A percentile compares a stretch with the other conserved stretches of the same genome.
phyloP scores from a whole-genome alignment of 1,140 invertebrate genomes.

The Caerostris darwini region DNA sequence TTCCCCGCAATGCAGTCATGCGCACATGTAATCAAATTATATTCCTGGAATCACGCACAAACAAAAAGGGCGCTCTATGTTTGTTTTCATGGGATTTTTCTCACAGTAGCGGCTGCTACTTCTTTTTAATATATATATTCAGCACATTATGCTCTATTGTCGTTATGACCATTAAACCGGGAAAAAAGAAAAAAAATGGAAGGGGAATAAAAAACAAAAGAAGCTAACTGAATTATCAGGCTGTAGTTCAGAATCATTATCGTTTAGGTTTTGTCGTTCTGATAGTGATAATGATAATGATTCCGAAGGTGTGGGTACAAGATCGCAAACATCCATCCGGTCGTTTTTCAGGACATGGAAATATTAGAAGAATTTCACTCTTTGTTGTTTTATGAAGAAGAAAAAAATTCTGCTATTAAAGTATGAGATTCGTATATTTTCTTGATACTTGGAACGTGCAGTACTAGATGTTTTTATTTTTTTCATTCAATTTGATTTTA shows the following conservation, averaged over 20 bases:
- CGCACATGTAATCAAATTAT: constrained; percentile 56
- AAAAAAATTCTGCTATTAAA: too few species aligned
- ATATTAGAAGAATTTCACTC: too few species aligned
- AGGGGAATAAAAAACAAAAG: too few species aligned
- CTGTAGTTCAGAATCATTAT: background rate
- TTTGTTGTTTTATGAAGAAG: too few species aligned
- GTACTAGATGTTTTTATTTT: too few species aligned
- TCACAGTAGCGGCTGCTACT: background rate
- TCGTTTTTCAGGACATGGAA: too few species aligned
- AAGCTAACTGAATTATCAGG: background rate
- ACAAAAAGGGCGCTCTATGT: background rate
- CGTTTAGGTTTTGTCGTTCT: background rate
- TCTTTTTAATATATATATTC: background rate
- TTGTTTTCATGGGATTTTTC: background rate
- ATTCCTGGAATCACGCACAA: background rate
- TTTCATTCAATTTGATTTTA: too few species aligned
- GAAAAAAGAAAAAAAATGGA: background rate
- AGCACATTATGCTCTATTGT: background rate
- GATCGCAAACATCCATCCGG: too few species aligned
- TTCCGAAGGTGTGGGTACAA: background rate
- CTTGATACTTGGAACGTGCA: too few species aligned
- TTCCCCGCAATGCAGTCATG: constrained; percentile 23
- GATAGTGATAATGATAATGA: background rate
- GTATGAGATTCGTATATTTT: too few species aligned
- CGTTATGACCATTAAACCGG: background rate